Evolutionary conservation across 2,888 invertebrate genomes (phyloP).

Genomic region (Pardosa pseudoannulata): DNA sequence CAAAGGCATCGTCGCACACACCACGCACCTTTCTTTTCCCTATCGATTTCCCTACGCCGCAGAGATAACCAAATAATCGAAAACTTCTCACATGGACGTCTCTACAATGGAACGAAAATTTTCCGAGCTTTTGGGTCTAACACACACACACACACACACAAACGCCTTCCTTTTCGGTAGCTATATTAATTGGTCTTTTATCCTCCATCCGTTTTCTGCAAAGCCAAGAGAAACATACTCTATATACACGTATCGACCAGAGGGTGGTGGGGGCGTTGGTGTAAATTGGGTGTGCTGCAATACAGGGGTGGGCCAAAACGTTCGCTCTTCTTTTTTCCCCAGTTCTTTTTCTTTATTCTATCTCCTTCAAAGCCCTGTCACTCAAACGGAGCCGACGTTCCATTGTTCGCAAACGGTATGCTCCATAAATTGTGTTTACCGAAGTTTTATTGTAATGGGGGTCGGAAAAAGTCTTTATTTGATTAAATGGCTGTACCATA

Average conservation of each 20-base stretch:
- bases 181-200: constrained; percentile 71
- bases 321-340: constrained; percentile 32
- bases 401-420: constrained; percentile 45
- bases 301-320: constrained; percentile 57
- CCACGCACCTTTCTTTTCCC: constrained; percentile 25
- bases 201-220: constrained; percentile 42
- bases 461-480: constrained; percentile 59
- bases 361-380: constrained; percentile 47
- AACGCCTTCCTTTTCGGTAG: constrained; percentile 21
- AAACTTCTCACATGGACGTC: constrained; percentile 19
- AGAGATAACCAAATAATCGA: constrained; percentile 64
- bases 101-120: constrained; percentile 15
- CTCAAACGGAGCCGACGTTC: constrained; percentile 40
- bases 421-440: constrained; percentile 67
- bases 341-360: constrained; percentile 39
- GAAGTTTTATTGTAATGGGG: constrained; percentile 62
- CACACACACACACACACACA: constrained; percentile 11
- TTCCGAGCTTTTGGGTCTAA: constrained; percentile 22
- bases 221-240: constrained; percentile 7
- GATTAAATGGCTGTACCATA: constrained; percentile 59
- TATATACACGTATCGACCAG: constrained; percentile 47
- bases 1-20: constrained; percentile 35
- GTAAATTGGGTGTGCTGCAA: constrained; percentile 68
- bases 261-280: constrained; percentile 58
- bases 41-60: constrained; percentile 21